A percentile compares a stretch with the other conserved stretches of the same genome.
These are phyloP conservation scores for Cathartes aura DNA, from an alignment of 2,113 vertebrate species.

Conservation along the genomic window DNA sequence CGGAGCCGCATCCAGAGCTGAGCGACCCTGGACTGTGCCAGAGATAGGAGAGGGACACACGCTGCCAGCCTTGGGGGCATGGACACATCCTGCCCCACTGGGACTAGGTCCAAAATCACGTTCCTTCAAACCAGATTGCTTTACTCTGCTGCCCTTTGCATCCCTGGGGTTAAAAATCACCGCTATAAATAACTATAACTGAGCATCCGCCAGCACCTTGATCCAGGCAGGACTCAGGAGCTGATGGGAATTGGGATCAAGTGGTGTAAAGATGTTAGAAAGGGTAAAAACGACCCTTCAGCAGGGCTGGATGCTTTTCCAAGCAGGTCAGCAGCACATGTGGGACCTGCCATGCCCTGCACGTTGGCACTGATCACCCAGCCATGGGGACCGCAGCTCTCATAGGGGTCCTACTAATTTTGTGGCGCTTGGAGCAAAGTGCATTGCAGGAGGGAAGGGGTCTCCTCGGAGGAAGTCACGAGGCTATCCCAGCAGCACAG, in stretches of 20 bases:
- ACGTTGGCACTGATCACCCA: background rate
- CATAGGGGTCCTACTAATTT: background rate
- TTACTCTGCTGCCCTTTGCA: background rate
- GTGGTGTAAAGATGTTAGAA: background rate
- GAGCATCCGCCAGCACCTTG: background rate
- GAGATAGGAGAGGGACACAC: background rate
- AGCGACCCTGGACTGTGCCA: background rate
- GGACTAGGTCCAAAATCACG: background rate
- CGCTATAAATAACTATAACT: accelerated
- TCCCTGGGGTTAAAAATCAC: background rate
- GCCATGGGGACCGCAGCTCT: background rate
- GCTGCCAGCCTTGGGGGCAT: background rate
- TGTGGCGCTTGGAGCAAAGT: background rate
- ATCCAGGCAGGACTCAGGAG: background rate
- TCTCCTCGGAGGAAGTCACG: background rate
- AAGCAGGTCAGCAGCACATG: background rate
- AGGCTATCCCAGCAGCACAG: background rate
- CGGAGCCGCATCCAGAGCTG: background rate
- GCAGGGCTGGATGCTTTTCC: background rate
- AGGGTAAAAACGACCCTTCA: background rate
- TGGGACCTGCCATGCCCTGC: background rate
- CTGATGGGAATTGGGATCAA: background rate
- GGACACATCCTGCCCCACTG: background rate
- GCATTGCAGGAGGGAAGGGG: background rate
- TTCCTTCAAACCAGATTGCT: background rate